phyloP scores from a whole-genome alignment of 2,113 vertebrate species.

The Raja brachyura region DNA sequence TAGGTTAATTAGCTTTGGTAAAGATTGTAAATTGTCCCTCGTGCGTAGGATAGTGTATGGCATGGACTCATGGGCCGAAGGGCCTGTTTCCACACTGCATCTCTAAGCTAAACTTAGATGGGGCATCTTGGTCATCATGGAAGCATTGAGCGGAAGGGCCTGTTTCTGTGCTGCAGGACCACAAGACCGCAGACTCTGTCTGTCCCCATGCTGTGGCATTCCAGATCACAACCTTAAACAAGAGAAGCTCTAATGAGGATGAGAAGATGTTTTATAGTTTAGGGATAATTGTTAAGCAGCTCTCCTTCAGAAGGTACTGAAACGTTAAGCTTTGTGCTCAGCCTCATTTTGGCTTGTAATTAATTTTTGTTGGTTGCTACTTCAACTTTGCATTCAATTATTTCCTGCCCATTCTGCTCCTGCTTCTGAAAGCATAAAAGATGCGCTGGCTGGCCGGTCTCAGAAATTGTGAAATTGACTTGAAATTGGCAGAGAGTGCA shows the following conservation, averaged over 20 bases:
- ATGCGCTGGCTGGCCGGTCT: neutral
- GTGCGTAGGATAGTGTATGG: no score
- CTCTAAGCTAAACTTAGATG: no score
- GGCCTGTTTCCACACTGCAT: no score
- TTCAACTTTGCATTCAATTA: neutral
- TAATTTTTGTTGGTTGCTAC: neutral
- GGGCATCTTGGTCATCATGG: no score
- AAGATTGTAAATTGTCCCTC: no score
- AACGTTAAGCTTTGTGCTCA: neutral
- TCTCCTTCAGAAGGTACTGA: neutral
- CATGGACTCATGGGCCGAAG: no score
- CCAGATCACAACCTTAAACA: neutral
- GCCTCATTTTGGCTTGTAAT: neutral
- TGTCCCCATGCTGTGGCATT: neutral
- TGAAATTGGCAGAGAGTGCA: neutral
- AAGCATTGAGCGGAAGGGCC: no score
- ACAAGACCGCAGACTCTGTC: no score
- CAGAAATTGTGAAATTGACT: conserved; percentile 18
- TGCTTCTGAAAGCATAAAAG: no score
- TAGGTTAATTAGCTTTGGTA: no score
- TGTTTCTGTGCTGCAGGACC: no score
- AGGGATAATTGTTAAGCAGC: neutral
- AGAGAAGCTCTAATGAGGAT: neutral
- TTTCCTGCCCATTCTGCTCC: neutral
- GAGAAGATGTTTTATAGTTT: neutral